phyloP scores from a whole-genome alignment of 1,140 invertebrate species.

The Heliconius hermathena region DNA sequence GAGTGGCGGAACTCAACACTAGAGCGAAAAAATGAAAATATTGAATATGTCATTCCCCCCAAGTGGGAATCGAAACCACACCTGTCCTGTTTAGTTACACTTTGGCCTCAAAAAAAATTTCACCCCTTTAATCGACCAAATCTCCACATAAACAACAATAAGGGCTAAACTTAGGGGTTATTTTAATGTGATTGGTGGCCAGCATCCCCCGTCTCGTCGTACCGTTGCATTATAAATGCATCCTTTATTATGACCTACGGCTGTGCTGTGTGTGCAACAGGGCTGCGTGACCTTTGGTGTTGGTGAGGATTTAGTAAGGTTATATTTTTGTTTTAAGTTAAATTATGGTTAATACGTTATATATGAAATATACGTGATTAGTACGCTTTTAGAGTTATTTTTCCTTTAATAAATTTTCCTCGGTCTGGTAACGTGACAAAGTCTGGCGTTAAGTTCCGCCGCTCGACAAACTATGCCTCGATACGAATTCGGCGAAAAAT shows the following conservation, averaged over 20 bases:
- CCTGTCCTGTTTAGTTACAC: not conserved
- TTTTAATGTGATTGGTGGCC: slow-evolving; percentile 75
- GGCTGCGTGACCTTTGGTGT: not conserved
- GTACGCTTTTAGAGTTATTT: too few species aligned
- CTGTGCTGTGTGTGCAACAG: slow-evolving; percentile 15
- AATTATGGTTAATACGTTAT: too few species aligned
- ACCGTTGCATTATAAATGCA: slow-evolving; percentile 74
- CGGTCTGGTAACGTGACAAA: too few species aligned
- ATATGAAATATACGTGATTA: too few species aligned
- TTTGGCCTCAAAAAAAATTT: not conserved
- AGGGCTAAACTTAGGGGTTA: slow-evolving; percentile 57
- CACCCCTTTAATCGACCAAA: slow-evolving; percentile 10
- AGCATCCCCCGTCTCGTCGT: slow-evolving; percentile 60
- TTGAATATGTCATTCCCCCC: not conserved
- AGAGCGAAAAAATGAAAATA: not conserved
- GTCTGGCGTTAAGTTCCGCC: too few species aligned
- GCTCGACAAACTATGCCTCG: too few species aligned
- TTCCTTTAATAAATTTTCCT: too few species aligned
- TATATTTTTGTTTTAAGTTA: not conserved
- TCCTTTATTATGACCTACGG: slow-evolving; percentile 55
- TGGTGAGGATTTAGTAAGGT: not conserved
- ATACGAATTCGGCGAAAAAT: too few species aligned
- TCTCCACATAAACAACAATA: slow-evolving; percentile 51
- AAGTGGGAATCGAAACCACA: not conserved
- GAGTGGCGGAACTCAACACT: too few species aligned